A percentile compares a stretch with the other conserved stretches of the same genome.
Conservation (phyloP, 2,113 vertebrate species). For the Odontophorus gujanensis region DNA sequence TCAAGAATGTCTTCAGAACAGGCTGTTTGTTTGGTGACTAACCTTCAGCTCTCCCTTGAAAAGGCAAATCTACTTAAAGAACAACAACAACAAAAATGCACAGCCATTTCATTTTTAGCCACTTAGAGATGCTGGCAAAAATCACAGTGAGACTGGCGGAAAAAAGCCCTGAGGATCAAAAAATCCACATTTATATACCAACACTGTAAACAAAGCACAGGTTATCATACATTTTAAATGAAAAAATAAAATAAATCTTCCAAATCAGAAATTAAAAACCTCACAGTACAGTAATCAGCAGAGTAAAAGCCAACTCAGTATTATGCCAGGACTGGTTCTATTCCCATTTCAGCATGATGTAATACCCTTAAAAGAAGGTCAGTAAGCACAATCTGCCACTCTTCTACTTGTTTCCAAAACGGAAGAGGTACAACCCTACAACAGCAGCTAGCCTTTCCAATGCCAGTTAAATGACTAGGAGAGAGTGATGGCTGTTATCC, state of each 20-base stretch:
- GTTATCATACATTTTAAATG: not conserved
- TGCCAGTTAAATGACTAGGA: not conserved
- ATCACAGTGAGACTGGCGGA: not conserved
- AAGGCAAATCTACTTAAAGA: not conserved
- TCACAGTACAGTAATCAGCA: not conserved
- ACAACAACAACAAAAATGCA: not conserved
- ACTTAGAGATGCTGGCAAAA: not conserved
- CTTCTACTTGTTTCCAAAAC: not conserved
- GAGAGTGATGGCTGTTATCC: not conserved
- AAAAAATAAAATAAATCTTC: not conserved
- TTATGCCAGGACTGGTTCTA: not conserved
- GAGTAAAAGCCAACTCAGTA: not conserved
- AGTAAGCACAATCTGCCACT: not conserved
- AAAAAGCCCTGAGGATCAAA: not conserved
- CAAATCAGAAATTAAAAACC: not conserved
- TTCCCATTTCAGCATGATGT: not conserved
- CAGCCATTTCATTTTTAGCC: not conserved
- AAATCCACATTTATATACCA: not conserved
- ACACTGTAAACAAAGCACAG: not conserved
- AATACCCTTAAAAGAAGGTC: not conserved
- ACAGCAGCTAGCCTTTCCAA: not conserved
- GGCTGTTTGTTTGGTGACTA: not conserved
- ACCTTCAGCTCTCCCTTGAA: not conserved
- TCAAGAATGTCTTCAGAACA: conserved; percentile 24
- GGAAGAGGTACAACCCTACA: not conserved